These are phyloP conservation scores for Ovis canadensis DNA, from an alignment of 2,113 vertebrate genomes.

Conservation along the genomic window DNA sequence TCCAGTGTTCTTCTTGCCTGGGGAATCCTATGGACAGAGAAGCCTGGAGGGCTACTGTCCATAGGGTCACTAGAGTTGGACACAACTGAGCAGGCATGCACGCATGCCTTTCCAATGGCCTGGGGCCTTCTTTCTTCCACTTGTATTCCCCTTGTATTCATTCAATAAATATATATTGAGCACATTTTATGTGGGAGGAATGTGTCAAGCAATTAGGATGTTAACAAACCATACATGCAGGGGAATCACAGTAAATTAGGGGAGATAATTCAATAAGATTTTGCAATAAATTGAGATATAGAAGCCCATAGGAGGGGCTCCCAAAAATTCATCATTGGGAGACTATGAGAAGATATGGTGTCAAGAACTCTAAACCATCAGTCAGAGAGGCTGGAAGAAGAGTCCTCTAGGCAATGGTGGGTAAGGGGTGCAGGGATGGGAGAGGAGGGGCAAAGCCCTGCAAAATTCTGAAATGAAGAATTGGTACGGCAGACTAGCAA, in stretches of 20 bases:
- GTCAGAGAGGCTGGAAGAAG: background rate
- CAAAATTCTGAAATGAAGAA: background rate
- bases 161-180: background rate
- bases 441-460: background rate
- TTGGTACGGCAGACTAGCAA: accelerated
- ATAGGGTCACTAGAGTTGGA: background rate
- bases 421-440: background rate
- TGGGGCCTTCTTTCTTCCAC: background rate
- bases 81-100: background rate
- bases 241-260: background rate
- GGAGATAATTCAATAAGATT: background rate
- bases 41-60: background rate
- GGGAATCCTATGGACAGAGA: background rate
- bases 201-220: background rate
- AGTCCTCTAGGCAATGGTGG: background rate
- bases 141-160: background rate
- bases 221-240: background rate
- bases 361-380: background rate
- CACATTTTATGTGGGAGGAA: background rate
- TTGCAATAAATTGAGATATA: background rate
- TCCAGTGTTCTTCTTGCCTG: background rate
- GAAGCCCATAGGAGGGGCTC: background rate
- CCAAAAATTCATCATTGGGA: background rate
- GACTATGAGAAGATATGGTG: background rate
- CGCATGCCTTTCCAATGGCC: background rate